phyloP scores from a whole-genome alignment of 2,113 vertebrate genomes.

The Chlamydotis undulata region DNA sequence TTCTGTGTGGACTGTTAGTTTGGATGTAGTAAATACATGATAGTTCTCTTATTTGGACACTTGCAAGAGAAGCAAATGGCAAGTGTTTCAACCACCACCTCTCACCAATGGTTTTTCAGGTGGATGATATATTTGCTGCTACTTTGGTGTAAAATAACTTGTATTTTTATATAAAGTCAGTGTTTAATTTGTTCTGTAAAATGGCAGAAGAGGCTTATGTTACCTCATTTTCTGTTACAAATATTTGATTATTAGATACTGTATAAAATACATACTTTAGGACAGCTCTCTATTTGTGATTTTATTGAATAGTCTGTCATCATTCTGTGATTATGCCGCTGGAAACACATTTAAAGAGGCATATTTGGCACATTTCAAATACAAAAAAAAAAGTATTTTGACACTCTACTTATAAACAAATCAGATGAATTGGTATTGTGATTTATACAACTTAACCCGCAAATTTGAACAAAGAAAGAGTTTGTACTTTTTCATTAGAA shows the following conservation, averaged over 20 bases:
- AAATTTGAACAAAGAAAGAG: background rate
- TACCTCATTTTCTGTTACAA: background rate
- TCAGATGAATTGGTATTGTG: background rate
- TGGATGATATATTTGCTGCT: background rate
- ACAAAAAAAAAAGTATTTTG: constrained; percentile 27
- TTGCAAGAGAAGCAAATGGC: background rate
- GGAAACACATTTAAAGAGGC: constrained; percentile 4
- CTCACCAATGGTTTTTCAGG: background rate
- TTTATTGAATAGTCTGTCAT: background rate
- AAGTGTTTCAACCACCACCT: background rate
- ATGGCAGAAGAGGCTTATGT: background rate
- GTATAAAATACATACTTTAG: background rate
- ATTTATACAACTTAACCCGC: background rate
- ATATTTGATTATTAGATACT: background rate
- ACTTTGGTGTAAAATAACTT: background rate
- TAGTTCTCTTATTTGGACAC: background rate
- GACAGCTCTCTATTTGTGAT: background rate
- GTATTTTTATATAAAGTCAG: background rate
- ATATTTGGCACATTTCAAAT: constrained; percentile 2
- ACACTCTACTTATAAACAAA: constrained; percentile 3
- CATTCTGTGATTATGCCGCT: background rate
- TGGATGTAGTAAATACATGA: background rate
- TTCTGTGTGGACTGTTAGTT: background rate
- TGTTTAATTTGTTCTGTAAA: background rate
- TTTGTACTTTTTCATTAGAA: background rate